Percentiles rank a stretch among this genome's conserved stretches.
Conservation (phyloP, 2,113 vertebrate species). For the Engystomops pustulosus region DNA sequence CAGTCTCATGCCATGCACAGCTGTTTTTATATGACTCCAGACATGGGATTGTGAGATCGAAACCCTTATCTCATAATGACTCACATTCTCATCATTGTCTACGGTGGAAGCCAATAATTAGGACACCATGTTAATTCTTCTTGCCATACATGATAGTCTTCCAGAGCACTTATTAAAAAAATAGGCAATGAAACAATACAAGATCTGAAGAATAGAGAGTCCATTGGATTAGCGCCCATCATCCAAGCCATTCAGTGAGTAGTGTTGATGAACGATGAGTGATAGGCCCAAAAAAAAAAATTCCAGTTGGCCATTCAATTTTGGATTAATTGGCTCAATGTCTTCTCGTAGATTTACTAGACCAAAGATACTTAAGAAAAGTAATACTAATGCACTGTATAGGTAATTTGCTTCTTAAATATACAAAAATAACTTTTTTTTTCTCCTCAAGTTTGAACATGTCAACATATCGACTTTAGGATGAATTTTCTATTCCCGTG, state of each 20-base stretch:
- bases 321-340: not conserved
- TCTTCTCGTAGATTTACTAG: not conserved
- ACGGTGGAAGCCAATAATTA: slow-evolving; percentile 14
- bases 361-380: not conserved
- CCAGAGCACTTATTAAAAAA: not conserved
- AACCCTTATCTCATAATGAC: slow-evolving; percentile 1
- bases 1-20: not conserved
- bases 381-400: slow-evolving; percentile 52
- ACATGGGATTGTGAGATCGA: not conserved
- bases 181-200: not conserved
- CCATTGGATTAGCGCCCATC: not conserved
- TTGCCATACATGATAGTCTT: not conserved
- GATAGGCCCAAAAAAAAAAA: too few species aligned
- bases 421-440: slow-evolving; percentile 45
- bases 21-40: slow-evolving; percentile 5
- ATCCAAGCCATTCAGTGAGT: slow-evolving; percentile 4
- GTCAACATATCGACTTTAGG: not conserved
- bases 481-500: slow-evolving; percentile 19
- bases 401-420: slow-evolving; percentile 50
- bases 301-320: not conserved
- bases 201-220: not conserved
- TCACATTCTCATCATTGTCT: not conserved
- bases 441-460: slow-evolving; percentile 21
- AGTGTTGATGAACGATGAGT: not conserved
- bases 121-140: not conserved